Conservation (phyloP, 2,113 vertebrate genomes). For the Orthonyx spaldingii region DNA sequence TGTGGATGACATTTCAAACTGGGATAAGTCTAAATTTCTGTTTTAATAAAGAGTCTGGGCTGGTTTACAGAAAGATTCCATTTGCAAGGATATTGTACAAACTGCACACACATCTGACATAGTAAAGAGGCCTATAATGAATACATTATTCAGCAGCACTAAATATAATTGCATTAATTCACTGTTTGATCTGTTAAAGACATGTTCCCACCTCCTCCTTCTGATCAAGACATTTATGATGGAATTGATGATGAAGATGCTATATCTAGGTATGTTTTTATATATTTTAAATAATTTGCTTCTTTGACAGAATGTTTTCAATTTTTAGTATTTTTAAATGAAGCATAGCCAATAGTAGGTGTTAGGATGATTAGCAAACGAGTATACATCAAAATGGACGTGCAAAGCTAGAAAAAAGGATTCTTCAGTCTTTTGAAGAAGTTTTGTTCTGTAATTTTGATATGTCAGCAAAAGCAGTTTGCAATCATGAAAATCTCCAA, state of each 20-base stretch:
- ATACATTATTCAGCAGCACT: background rate
- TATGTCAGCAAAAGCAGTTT: background rate
- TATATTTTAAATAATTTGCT: background rate
- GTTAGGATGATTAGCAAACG: background rate
- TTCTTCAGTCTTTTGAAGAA: background rate
- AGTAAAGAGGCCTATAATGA: background rate
- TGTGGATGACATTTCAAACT: background rate
- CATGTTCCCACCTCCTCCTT: slow-evolving; percentile 72
- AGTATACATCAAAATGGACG: background rate
- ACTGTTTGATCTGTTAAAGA: slow-evolving; percentile 62
- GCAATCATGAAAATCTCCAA: background rate
- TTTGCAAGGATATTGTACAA: background rate
- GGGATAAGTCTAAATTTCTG: background rate
- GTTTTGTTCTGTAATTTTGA: background rate
- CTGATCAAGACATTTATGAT: slow-evolving; percentile 85
- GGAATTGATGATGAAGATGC: slow-evolving; percentile 78
- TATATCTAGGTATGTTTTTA: slow-evolving; percentile 70
- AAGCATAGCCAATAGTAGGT: background rate
- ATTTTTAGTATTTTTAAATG: background rate
- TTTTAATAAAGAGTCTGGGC: background rate
- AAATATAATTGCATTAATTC: background rate
- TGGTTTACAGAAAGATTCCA: background rate
- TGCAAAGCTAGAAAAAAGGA: background rate
- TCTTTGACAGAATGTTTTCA: background rate
- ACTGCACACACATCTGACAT: background rate